Base-by-base conservation (phyloP, 1,140 invertebrate genomes). In the Aradophagus sp. region DNA sequence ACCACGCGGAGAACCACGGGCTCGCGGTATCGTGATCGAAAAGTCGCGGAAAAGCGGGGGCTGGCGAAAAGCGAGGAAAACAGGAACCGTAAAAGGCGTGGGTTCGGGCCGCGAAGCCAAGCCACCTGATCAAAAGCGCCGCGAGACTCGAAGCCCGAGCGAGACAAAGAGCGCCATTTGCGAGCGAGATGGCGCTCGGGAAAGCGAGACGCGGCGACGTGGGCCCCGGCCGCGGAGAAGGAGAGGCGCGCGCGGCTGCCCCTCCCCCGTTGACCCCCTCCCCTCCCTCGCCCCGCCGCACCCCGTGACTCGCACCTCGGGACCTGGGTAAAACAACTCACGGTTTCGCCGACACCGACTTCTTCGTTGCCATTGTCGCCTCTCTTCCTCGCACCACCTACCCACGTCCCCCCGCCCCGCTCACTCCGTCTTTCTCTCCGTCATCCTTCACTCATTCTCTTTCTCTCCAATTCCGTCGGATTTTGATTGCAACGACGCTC, bases 351-450 rank as follows among this genome's bases (percentile, higher is more conserved):
- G 8, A 42, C 39, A 23, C 39, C 11, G 0, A 6, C 2, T 44
- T 27, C 11, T 19, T 47, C 27, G 44, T 47, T 34, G 16, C 44
- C 44, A 47, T 47, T 35, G 44, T 47, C 35, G 44, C 19, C 15
- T 45, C 42, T 31, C 29, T 32, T 12, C 32, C 42, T 32, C 16
- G n/a, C n/a, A n/a, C n/a, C n/a, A n/a, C n/a, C n/a, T n/a, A n/a
- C n/a, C n/a, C n/a, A n/a, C n/a, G n/a, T n/a, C n/a, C n/a, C n/a
- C n/a, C n/a, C n/a, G n/a, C n/a, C n/a, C n/a, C n/a, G n/a, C n/a
- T n/a, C n/a, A n/a, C n/a, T n/a, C n/a, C n/a, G n/a, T n/a, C n/a
- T n/a, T n/a, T n/a, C n/a, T n/a, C n/a, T n/a, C n/a, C n/a, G n/a
- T n/a, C n/a, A n/a, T n/a, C n/a, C n/a, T n/a, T n/a, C n/a, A n/a